Evolutionary conservation across 2,888 invertebrate species (phyloP), one percentile per base, ranked within the genome.

Genomic region (Encarsia formosa): DNA sequence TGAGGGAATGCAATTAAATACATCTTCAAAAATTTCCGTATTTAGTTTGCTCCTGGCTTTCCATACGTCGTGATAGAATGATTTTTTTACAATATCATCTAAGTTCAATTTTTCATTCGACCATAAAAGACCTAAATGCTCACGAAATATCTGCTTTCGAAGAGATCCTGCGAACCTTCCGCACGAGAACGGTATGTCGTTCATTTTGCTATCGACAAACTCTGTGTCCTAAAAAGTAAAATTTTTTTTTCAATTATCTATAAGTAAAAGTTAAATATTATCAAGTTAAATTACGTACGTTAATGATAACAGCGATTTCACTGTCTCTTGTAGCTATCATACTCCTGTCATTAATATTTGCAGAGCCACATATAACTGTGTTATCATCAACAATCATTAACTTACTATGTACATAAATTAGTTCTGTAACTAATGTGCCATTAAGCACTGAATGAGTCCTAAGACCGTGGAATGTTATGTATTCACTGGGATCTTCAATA

Each of bases 371-470:
- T 58, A 99, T 94, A 0, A 92, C 85, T 3, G 84, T 80, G 61
- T 84, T 84, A 73, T 99, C 98, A 70, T 99, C 98, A 1, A 89
- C 89, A 56, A 99, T 93, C 75, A 98, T 81, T 52, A 99, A 76
- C 76, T 99, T 99, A 52, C 96, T 95, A 76, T 99, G 98, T 13
- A 99, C 95, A 75, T 99, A 99, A 50, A 99, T 86, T 8, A 98
- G 78, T 74, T 98, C 98, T 0, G 95, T 92, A 40, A 96, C 86
- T 35, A 91, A 84, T 63, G 86, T 86, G 19, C 85, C 87, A 61
- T 87, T 86, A 5, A 95, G 76, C 50, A 82, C 77, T 0, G 87
- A 84, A 77, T 93, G 88, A 1, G 85, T 88, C 39, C 96, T 81
- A 6, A 97, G 79, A 1, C 95, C 92, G 75, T 91, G 93, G 77